phyloP scores from a whole-genome alignment of 2,113 vertebrate species.

The Mionectes macconnelli region DNA sequence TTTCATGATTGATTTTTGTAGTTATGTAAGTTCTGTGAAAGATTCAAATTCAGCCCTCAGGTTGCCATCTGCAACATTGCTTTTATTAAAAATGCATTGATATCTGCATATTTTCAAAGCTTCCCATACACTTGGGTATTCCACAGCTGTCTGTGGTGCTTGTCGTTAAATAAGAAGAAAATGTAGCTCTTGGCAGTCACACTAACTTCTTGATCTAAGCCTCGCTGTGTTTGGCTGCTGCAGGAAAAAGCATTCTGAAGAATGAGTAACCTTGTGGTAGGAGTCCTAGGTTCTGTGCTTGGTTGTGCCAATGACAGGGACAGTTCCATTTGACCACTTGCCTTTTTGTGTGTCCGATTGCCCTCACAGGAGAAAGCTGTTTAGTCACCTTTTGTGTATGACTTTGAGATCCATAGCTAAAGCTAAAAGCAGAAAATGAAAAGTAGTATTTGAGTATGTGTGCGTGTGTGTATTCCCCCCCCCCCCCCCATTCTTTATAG shows the following conservation, averaged over 20 bases:
- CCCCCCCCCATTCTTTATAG: background rate
- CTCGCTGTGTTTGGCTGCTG: background rate
- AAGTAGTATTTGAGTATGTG: background rate
- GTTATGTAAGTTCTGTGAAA: background rate
- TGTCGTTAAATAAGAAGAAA: background rate
- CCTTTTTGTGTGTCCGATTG: background rate
- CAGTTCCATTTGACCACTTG: background rate
- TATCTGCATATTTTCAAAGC: conserved; percentile 7
- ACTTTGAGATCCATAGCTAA: background rate
- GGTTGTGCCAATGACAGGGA: background rate
- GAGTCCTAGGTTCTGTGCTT: background rate
- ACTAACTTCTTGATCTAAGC: background rate
- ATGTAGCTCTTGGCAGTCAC: background rate
- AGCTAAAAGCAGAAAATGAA: background rate
- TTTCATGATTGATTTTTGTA: background rate
- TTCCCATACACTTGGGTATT: background rate
- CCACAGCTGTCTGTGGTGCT: background rate
- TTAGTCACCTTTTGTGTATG: background rate
- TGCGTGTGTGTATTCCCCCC: background rate
- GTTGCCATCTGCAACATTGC: background rate
- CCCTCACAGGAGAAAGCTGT: background rate
- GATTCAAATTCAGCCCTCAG: background rate
- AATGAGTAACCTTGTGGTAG: accelerated
- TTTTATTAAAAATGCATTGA: conserved; percentile 3
- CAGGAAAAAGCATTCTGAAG: background rate